A percentile compares a stretch with the other conserved stretches of the same genome.
phyloP scores from a whole-genome alignment of 2,888 invertebrate genomes.

The Drosophila sordidapex region DNA sequence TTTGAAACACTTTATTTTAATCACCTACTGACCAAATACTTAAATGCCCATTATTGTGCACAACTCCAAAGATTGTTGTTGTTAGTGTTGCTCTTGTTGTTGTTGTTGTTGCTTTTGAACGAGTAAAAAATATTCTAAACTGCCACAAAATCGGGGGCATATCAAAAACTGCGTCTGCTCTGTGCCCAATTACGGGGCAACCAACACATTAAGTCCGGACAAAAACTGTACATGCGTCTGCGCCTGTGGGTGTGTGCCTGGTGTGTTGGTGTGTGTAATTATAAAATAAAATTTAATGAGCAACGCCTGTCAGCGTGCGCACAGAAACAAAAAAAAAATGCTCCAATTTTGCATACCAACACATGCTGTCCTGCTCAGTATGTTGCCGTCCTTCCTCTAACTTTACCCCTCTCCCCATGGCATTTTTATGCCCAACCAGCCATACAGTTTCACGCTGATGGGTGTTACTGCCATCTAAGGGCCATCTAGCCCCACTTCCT shows the following conservation, averaged over 20 bases:
- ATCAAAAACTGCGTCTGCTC: conserved; percentile 48
- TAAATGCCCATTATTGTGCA: conserved; percentile 39
- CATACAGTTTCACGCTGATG: conserved; percentile 73
- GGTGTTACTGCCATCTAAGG: conserved; percentile 63
- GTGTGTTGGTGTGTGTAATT: conserved; percentile 76
- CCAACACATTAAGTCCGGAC: conserved; percentile 69
- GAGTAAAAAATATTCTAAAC: conserved; percentile 45
- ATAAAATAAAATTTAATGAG: conserved; percentile 81
- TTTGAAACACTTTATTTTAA: conserved; percentile 78
- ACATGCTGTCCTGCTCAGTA: conserved; percentile 54
- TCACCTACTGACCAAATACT: conserved; percentile 61
- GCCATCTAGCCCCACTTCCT: conserved; percentile 3
- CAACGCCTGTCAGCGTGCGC: conserved; percentile 68
- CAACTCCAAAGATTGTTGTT: conserved; percentile 3
- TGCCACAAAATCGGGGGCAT: conserved; percentile 28
- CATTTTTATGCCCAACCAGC: conserved; percentile 73
- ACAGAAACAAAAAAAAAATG: conserved; percentile 31
- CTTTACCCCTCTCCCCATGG: conserved; percentile 6
- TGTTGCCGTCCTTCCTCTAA: too few species aligned
- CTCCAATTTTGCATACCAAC: conserved; percentile 72
- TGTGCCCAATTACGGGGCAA: conserved; percentile 69
- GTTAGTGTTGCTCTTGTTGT: conserved; percentile 18
- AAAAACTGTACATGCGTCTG: conserved; percentile 17
- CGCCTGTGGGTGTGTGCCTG: conserved; percentile 45
- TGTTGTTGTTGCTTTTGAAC: conserved; percentile 17